phyloP scores from a whole-genome alignment of 2,113 vertebrate species.

The Amazona vittata region DNA sequence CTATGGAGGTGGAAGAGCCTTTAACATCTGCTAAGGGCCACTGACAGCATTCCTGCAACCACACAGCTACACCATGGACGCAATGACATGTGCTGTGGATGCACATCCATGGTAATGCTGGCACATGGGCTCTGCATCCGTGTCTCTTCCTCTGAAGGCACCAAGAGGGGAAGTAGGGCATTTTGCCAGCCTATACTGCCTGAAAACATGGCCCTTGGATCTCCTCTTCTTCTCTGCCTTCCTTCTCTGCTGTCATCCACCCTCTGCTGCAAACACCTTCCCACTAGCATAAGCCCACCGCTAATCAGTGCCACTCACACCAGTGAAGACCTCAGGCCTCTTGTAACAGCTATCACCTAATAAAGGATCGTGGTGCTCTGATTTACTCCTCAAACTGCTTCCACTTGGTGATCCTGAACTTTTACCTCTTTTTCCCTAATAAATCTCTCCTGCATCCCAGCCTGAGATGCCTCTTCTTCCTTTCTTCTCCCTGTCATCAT shows the following conservation, averaged over 20 bases:
- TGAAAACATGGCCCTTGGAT: neutral
- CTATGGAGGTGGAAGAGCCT: rapidly evolving
- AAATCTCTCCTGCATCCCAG: neutral
- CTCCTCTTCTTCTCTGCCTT: neutral
- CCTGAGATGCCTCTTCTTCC: too few relatives aligned
- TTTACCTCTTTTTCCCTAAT: neutral
- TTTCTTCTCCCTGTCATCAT: neutral
- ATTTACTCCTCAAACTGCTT: neutral
- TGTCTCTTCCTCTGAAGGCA: neutral
- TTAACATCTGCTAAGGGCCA: neutral
- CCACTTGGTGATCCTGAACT: neutral
- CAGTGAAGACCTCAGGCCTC: neutral
- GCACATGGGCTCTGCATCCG: neutral
- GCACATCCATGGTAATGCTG: neutral
- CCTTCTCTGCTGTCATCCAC: neutral
- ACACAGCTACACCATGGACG: neutral
- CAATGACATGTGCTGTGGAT: neutral
- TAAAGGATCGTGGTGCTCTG: neutral
- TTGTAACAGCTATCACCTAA: neutral
- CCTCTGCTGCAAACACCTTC: neutral
- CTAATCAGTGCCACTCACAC: neutral
- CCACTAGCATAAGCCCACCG: neutral
- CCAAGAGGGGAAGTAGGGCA: neutral
- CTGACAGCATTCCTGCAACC: rapidly evolving
- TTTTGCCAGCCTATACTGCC: neutral